Base-by-base conservation (phyloP, 2,797 vertebrate species). In the Macroramphosus scolopax region DNA sequence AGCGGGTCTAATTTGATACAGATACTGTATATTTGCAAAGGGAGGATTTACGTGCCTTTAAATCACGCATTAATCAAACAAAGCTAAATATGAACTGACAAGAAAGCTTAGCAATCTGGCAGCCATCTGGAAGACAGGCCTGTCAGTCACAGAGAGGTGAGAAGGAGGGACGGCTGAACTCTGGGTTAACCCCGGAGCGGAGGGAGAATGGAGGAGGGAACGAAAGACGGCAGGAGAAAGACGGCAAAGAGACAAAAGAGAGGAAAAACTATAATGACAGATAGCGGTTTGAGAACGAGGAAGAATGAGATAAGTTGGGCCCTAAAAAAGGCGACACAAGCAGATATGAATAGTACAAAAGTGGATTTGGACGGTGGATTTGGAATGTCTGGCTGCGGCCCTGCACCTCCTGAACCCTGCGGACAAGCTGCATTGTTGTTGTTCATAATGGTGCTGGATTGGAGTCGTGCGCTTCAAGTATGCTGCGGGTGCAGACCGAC, bases 61-160 rank as follows among this genome's bases (percentile, higher is more conserved):
- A 87, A 86, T 84, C 76, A 78, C 81, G 70, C 77, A 86, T 82
- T 81, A 71, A 83, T 84, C 70, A 84, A 83, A 81, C 68, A 64
- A 55, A 63, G 58, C 53, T 77, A 77, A 81, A 88, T 83, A 65
- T 51, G 63, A 85, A 80, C 68, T 81, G 83, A 88, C 84, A 85
- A 66, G 64, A 51, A 80, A n/a, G 68, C 62, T 65, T 58, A 58
- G 71, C 72, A 86, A 83, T 85, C 82, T 85, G 85, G 81, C 59
- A 66, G 68, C 79, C 81, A 88, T 84, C 80, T 87, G 78, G 84
- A 85, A 81, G 72, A 83, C 69, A 69, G 63, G 56, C 59, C 52
- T 87, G 81, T 82, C 83, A 82, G 68, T 85, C 84, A 85, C 50
- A 69, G 37, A 59, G 78, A 82, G 79, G 77, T 81, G 71, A 83